These are phyloP conservation scores for Phaethornis superciliosus DNA, from an alignment of 2,113 vertebrate species.

Conservation along the genomic window DNA sequence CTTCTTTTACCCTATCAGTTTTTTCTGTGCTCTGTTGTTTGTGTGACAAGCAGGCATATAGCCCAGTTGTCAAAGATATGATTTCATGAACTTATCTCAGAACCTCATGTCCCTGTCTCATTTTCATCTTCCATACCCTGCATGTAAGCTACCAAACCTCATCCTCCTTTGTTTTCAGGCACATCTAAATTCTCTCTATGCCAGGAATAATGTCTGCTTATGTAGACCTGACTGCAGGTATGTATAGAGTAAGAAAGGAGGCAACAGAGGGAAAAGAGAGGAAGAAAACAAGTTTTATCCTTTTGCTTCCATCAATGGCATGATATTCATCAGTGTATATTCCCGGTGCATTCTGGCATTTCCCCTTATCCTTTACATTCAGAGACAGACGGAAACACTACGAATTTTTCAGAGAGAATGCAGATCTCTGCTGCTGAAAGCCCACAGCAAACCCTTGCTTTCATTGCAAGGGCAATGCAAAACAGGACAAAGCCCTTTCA, in stretches of 20 bases:
- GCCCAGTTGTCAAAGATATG: neutral
- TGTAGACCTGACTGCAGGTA: neutral
- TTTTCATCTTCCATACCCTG: neutral
- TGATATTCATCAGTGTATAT: neutral
- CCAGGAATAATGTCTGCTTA: neutral
- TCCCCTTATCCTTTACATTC: neutral
- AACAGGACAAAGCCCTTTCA: too few species aligned
- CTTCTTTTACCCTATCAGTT: neutral
- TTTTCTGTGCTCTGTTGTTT: constrained; percentile 2
- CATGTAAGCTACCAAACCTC: neutral
- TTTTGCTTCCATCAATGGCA: neutral
- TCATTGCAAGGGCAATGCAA: neutral
- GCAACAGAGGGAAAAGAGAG: neutral
- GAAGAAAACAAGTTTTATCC: neutral
- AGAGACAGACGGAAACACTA: neutral
- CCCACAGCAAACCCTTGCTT: neutral
- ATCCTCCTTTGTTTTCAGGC: neutral
- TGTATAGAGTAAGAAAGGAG: neutral
- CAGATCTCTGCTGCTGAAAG: neutral
- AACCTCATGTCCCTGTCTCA: neutral
- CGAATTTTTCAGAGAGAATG: neutral
- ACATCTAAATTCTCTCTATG: neutral
- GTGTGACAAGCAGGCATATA: constrained; percentile 13
- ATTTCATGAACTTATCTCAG: neutral
- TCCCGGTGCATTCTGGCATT: neutral